Evolutionary conservation across 2,113 vertebrate species (phyloP).

Genomic region (Plecotus auritus): DNA sequence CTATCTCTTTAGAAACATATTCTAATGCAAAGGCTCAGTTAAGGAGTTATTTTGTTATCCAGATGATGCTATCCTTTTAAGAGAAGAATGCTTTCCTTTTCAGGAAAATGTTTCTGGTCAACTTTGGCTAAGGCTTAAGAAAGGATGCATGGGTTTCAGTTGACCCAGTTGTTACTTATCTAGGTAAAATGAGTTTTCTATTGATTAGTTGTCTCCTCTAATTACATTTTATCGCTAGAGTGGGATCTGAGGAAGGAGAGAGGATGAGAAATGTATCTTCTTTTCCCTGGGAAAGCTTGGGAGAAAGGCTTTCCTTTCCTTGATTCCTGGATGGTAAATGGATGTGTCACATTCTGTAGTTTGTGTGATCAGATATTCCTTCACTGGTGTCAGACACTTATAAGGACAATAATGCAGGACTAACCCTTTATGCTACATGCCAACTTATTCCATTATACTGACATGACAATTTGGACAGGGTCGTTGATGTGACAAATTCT

Average conservation of each 20-base stretch:
- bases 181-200: constrained; percentile 56
- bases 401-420: constrained; percentile 59
- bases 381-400: constrained; percentile 59
- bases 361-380: constrained; percentile 69
- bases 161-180: constrained; percentile 19
- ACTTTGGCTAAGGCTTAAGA: background rate
- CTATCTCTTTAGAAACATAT: background rate
- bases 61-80: background rate
- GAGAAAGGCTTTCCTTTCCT: background rate
- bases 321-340: constrained; percentile 69
- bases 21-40: background rate
- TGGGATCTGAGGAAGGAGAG: background rate
- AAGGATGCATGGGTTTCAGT: constrained; percentile 43
- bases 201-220: constrained; percentile 35
- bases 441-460: constrained; percentile 60
- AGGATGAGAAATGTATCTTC: background rate
- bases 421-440: constrained; percentile 41
- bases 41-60: background rate
- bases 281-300: background rate
- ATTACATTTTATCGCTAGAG: constrained; percentile 44
- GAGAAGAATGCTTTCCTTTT: constrained; percentile 17
- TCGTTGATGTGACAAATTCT: constrained; percentile 57
- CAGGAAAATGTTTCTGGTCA: constrained; percentile 23
- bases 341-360: constrained; percentile 59
- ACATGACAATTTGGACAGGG: constrained; percentile 10